These are phyloP conservation scores for Leucosticte australis DNA, from an alignment of 2,113 vertebrate genomes.

Conservation along the genomic window DNA sequence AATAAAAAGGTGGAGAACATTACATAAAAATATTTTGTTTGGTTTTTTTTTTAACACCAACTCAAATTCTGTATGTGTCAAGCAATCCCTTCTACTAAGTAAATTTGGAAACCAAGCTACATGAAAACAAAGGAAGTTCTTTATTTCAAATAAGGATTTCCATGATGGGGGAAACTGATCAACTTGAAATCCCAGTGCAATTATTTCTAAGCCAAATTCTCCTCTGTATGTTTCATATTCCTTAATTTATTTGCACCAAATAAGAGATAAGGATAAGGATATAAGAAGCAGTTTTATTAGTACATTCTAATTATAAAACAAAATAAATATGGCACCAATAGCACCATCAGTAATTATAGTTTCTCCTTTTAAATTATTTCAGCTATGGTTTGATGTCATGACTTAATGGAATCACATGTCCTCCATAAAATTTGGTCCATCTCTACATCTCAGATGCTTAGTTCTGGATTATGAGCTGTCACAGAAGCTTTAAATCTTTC, in stretches of 20 bases:
- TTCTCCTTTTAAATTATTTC: background rate
- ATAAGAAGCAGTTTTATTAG: background rate
- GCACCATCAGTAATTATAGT: background rate
- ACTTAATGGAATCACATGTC: background rate
- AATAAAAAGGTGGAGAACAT: background rate
- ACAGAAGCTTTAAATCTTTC: background rate
- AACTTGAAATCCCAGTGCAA: background rate
- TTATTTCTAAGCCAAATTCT: background rate
- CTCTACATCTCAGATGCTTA: background rate
- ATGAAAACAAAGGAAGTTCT: background rate
- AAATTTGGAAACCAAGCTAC: background rate
- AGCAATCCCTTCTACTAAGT: background rate
- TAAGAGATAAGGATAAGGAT: background rate
- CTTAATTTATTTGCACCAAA: background rate
- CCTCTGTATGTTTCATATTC: background rate
- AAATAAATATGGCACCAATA: background rate
- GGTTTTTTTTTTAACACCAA: background rate
- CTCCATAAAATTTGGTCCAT: background rate
- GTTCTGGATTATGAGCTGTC: background rate
- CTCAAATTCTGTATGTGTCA: background rate
- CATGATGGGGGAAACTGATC: accelerated
- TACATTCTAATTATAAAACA: background rate
- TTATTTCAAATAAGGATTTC: background rate
- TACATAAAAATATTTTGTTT: background rate
- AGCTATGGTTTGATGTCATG: background rate